Conservation (phyloP, 2,113 vertebrate genomes). For the Carassius gibelio region DNA sequence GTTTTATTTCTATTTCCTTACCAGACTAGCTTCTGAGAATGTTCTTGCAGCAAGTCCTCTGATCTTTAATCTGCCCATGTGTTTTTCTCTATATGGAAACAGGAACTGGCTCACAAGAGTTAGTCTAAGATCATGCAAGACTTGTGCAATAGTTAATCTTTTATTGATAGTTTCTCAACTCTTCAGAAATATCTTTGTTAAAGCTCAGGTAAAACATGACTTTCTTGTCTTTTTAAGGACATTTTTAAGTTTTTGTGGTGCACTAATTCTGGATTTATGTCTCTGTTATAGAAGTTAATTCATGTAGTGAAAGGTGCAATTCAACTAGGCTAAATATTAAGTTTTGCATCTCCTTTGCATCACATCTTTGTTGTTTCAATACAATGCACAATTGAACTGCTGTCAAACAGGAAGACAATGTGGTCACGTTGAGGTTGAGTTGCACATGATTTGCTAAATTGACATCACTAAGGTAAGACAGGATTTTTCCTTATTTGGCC, state of each 20-base stretch:
- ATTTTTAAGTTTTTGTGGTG: background rate
- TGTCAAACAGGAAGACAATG: constrained; percentile 53
- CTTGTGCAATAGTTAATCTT: constrained; percentile 5
- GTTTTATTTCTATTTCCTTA: background rate
- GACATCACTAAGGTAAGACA: constrained; percentile 39
- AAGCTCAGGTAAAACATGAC: background rate
- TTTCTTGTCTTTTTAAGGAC: background rate
- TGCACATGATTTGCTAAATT: constrained; percentile 39
- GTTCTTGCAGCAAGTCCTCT: background rate
- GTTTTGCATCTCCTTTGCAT: background rate
- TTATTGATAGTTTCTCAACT: constrained; percentile 3
- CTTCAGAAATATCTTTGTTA: background rate
- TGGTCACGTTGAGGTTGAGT: constrained; percentile 25
- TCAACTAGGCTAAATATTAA: background rate
- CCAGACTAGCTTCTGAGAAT: background rate
- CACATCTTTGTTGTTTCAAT: constrained; percentile 2
- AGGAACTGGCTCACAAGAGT: constrained; percentile 28
- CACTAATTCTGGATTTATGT: background rate
- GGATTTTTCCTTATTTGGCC: constrained; percentile 51
- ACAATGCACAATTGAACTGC: background rate
- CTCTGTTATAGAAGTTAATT: background rate
- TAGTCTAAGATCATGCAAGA: background rate
- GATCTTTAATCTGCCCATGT: background rate
- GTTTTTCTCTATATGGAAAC: background rate
- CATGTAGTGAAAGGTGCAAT: background rate